Conservation (phyloP, 2,113 vertebrate genomes). For the Strix aluco region DNA sequence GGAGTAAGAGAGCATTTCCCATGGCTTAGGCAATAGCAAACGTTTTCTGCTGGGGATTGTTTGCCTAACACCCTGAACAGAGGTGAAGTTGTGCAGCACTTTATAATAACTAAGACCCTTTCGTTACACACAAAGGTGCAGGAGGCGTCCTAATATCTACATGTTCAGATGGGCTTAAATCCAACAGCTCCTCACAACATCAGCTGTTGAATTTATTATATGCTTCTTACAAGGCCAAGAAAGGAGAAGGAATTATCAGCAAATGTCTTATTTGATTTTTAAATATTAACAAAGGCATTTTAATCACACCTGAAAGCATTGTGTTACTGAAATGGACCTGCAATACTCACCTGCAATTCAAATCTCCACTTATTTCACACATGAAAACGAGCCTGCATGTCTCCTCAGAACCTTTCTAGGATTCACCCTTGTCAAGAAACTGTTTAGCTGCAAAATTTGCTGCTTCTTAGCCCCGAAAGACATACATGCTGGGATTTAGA, state of each 20-base stretch:
- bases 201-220: background rate
- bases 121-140: background rate
- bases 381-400: background rate
- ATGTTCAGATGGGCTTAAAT: conserved; percentile 17
- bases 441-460: background rate
- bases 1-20: conserved; percentile 20
- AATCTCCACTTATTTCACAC: background rate
- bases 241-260: background rate
- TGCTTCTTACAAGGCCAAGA: background rate
- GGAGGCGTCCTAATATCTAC: background rate
- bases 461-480: background rate
- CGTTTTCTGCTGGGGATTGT: background rate
- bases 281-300: background rate
- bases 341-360: background rate
- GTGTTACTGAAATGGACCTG: background rate
- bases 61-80: background rate
- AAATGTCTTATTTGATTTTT: background rate
- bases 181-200: background rate
- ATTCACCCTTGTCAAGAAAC: background rate
- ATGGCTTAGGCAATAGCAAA: background rate
- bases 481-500: background rate
- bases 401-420: background rate
- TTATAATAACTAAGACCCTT: background rate
- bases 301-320: background rate
- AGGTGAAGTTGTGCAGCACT: background rate